These are phyloP conservation scores for Luidia sarsii DNA, from an alignment of 53 echinoderm and acorn worm species.

Conservation along the genomic window DNA sequence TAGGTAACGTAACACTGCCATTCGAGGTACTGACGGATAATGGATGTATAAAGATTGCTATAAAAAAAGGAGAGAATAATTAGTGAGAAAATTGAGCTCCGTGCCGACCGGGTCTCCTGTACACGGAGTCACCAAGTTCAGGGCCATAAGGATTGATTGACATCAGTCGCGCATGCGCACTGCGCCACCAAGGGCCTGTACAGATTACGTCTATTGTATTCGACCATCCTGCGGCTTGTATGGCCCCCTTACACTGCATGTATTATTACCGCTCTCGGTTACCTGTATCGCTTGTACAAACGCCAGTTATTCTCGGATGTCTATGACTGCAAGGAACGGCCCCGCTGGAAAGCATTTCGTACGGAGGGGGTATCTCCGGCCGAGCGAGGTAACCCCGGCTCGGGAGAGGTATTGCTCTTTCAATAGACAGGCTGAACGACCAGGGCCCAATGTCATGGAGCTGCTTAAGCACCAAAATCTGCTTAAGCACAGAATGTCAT, in stretches of 20 bases:
- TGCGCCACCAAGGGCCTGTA: constrained; percentile 11
- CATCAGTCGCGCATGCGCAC: constrained; percentile 14
- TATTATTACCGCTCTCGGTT: constrained; percentile 45
- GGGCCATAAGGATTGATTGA: constrained; percentile 26
- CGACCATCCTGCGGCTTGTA: too few species aligned
- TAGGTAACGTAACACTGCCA: constrained; percentile 55
- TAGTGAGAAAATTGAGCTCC: constrained; percentile 24
- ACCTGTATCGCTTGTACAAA: constrained; percentile 42
- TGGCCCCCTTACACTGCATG: constrained; percentile 16
- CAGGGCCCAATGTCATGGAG: too few species aligned
- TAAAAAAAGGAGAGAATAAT: constrained; percentile 17
- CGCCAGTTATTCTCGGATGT: constrained; percentile 20
- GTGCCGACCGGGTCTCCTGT: not conserved
- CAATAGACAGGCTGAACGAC: too few species aligned
- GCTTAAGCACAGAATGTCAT: too few species aligned
- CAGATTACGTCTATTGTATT: too few species aligned
- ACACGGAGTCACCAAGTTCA: constrained; percentile 37
- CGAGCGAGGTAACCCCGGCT: too few species aligned
- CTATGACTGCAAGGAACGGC: too few species aligned
- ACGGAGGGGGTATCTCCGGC: too few species aligned
- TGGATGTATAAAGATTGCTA: constrained; percentile 31
- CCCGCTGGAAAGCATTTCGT: too few species aligned
- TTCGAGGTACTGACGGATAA: constrained; percentile 28
- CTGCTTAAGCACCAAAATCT: too few species aligned
- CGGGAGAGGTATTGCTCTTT: too few species aligned